These are phyloP conservation scores for Elmis aenea DNA, from an alignment of 2,888 invertebrate genomes.

Conservation along the genomic window DNA sequence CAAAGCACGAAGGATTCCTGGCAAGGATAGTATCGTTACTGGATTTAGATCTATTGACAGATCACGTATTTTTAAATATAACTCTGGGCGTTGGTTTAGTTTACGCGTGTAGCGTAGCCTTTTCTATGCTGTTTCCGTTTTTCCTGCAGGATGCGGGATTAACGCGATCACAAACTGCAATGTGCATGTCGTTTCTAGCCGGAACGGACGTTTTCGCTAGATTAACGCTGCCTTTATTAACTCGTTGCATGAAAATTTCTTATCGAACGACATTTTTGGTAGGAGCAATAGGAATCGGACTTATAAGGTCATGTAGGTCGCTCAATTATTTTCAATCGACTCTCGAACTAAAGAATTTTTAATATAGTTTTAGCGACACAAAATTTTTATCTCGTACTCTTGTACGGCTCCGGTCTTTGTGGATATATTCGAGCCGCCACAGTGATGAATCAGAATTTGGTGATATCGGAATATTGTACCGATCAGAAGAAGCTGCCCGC, in stretches of 20 bases:
- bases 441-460: conserved; percentile 67
- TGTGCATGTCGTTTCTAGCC: conserved; percentile 67
- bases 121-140: conserved; percentile 65
- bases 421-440: conserved; percentile 70
- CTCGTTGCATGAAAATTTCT: conserved; percentile 56
- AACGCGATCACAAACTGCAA: conserved; percentile 54
- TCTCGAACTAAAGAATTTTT: conserved; percentile 1
- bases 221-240: conserved; percentile 58
- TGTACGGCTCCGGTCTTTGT: conserved; percentile 55
- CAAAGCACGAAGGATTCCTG: conserved; percentile 32
- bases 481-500: conserved; percentile 55
- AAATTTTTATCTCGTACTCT: conserved; percentile 49
- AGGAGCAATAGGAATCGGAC: conserved; percentile 55
- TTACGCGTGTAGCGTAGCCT: conserved; percentile 64
- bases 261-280: conserved; percentile 60
- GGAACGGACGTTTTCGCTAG: conserved; percentile 63
- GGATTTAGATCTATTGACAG: conserved; percentile 59
- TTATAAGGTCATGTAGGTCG: conserved; percentile 54
- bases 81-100: conserved; percentile 62
- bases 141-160: conserved; percentile 50
- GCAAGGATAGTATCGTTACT: conserved; percentile 48
- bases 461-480: conserved; percentile 61
- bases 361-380: conserved; percentile 58
- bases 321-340: conserved; percentile 1
- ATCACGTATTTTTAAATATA: conserved; percentile 61